Conservation (phyloP, 2,797 vertebrate genomes). For the Tenualosa thibaudeaui region DNA sequence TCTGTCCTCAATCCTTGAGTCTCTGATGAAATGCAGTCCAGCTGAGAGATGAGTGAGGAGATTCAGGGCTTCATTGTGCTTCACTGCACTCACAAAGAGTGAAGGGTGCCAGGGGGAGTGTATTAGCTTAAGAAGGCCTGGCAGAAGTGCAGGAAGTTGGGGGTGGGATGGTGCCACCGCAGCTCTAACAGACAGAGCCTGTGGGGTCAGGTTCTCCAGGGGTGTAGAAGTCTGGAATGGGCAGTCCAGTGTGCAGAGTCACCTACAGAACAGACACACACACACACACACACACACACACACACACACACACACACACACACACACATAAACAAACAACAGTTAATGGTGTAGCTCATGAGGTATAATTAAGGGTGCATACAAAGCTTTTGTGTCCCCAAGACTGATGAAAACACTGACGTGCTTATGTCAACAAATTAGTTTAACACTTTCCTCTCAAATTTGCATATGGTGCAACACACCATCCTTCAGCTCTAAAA, state of each 20-base stretch:
- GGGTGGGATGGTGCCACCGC: background rate
- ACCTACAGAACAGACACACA: slow-evolving; percentile 72
- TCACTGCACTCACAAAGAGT: background rate
- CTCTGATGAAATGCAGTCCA: slow-evolving; percentile 5
- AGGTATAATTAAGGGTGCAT: background rate
- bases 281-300: slow-evolving; percentile 35
- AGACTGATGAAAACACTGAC: background rate
- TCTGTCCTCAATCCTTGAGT: background rate
- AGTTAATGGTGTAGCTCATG: background rate
- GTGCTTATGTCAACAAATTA: background rate
- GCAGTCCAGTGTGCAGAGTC: slow-evolving; percentile 92
- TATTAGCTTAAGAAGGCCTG: slow-evolving; percentile 30
- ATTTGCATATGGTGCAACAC: background rate
- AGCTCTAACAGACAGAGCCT: slow-evolving; percentile 70
- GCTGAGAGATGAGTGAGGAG: background rate
- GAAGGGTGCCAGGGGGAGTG: background rate
- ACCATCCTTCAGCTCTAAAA: background rate
- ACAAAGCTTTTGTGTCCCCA: too few species aligned
- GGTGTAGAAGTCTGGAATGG: slow-evolving; percentile 93
- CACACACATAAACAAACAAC: background rate
- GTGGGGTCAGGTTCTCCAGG: slow-evolving; percentile 73
- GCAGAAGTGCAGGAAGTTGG: slow-evolving; percentile 25
- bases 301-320: slow-evolving; percentile 35
- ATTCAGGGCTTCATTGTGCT: background rate
- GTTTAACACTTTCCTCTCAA: background rate